Evolutionary conservation across 1,140 invertebrate species (phyloP).

Genomic region (Ceratoteleas bidentatus): DNA sequence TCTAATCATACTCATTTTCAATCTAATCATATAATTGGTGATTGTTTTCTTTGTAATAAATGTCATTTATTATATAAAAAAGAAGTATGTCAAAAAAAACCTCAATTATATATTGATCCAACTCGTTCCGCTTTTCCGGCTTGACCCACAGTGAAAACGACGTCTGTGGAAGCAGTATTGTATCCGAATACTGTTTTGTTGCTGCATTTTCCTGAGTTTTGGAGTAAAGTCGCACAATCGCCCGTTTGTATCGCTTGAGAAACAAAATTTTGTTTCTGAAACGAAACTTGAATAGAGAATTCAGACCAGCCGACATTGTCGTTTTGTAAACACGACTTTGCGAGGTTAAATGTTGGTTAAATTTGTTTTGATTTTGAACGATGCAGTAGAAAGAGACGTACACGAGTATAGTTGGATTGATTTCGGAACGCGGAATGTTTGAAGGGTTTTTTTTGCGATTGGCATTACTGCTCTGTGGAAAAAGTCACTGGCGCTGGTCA

Average conservation of each 20-base stretch:
- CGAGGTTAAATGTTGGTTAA: background rate
- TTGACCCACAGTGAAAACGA: conserved; percentile 85
- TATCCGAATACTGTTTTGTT: conserved; percentile 78
- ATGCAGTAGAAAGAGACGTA: too few species aligned
- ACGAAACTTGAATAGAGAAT: conserved; percentile 36
- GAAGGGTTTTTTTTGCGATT: too few species aligned
- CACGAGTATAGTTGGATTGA: too few species aligned
- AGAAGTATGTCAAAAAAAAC: too few species aligned
- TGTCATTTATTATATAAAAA: too few species aligned
- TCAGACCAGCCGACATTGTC: conserved; percentile 55
- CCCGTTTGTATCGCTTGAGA: conserved; percentile 29
- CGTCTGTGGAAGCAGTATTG: conserved; percentile 87
- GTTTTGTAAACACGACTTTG: background rate
- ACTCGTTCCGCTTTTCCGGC: conserved; percentile 81
- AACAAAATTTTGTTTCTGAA: conserved; percentile 38
- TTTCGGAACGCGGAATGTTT: too few species aligned
- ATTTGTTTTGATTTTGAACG: too few species aligned
- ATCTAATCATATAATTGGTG: too few species aligned
- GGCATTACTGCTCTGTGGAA: too few species aligned
- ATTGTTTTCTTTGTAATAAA: too few species aligned
- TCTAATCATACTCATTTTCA: too few species aligned
- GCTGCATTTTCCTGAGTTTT: conserved; percentile 56
- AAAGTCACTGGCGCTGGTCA: too few species aligned
- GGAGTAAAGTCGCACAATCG: conserved; percentile 45
- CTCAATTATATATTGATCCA: conserved; percentile 84